Conservation (phyloP, 92 coral and sea anemone species). For the Parazoanthus darwini region DNA sequence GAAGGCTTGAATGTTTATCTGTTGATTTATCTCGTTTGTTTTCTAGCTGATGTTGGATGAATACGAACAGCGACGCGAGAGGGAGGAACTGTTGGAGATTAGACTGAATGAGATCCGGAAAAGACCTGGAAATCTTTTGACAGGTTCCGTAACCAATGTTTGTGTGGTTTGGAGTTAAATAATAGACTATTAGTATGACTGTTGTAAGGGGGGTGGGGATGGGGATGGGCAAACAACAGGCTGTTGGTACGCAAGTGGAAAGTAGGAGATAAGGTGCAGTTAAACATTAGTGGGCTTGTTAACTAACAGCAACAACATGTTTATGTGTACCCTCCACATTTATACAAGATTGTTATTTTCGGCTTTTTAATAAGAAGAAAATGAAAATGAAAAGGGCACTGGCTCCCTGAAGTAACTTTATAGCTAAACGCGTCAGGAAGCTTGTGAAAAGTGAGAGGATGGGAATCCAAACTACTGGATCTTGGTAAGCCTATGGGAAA, state of each 20-base stretch:
- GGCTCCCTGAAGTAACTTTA: too few relatives aligned
- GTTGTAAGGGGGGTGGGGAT: not conserved
- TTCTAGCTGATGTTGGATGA: slow-evolving; percentile 85
- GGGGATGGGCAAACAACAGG: not conserved
- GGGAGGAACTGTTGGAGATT: slow-evolving; percentile 69
- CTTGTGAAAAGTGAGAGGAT: too few relatives aligned
- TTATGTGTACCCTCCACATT: too few relatives aligned
- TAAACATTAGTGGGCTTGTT: too few relatives aligned
- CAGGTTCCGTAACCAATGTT: slow-evolving; percentile 56
- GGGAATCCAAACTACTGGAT: too few relatives aligned
- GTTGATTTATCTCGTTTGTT: not conserved
- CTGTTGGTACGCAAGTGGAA: not conserved
- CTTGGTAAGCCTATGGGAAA: too few relatives aligned
- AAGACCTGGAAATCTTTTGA: slow-evolving; percentile 91
- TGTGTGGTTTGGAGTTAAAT: not conserved
- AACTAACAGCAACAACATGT: too few relatives aligned
- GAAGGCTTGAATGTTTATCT: not conserved
- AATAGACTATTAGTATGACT: not conserved
- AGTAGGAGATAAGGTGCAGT: too few relatives aligned
- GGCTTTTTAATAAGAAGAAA: too few relatives aligned
- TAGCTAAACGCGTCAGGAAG: too few relatives aligned
- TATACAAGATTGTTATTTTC: too few relatives aligned
- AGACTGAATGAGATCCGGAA: slow-evolving; percentile 83
- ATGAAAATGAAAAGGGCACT: too few relatives aligned
- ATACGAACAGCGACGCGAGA: slow-evolving; percentile 79